Evolutionary conservation across 1,140 invertebrate species (phyloP).

Genomic region (Epicauta chinensis): DNA sequence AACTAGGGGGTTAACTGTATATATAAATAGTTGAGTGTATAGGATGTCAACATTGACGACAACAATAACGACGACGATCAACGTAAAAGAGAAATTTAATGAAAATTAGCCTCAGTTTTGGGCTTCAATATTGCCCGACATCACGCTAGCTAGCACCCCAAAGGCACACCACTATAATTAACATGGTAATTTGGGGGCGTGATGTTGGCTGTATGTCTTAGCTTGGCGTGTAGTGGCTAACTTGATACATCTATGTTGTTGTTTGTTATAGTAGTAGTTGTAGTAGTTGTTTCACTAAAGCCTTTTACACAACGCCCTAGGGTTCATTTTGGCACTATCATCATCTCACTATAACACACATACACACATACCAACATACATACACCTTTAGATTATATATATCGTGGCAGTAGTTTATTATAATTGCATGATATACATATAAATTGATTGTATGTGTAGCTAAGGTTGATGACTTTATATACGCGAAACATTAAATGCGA

Average conservation of each 20-base stretch:
- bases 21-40: too few relatives aligned
- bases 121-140: conserved; percentile 27
- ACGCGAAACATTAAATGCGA: conserved; percentile 15
- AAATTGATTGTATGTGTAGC: conserved; percentile 38
- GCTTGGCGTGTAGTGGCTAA: conserved; percentile 40
- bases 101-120: conserved; percentile 30
- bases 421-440: conserved; percentile 43
- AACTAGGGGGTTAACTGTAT: too few relatives aligned
- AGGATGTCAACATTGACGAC: too few relatives aligned
- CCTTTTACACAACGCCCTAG: conserved; percentile 19
- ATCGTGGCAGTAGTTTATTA: conserved; percentile 19
- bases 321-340: conserved; percentile 26
- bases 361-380: conserved; percentile 7
- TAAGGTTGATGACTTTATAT: conserved; percentile 39
- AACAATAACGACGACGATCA: too few relatives aligned
- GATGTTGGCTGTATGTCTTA: conserved; percentile 39
- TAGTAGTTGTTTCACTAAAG: neutral
- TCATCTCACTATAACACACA: neutral
- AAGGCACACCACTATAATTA: conserved; percentile 36
- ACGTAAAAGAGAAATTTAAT: conserved; percentile 26
- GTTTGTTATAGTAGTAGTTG: too few relatives aligned
- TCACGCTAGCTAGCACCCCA: conserved; percentile 30
- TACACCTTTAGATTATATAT: conserved; percentile 1
- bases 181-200: conserved; percentile 44
- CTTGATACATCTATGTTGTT: conserved; percentile 21